These are phyloP conservation scores for Pongo pygmaeus DNA, from an alignment of 2,113 vertebrate genomes.

Conservation along the genomic window DNA sequence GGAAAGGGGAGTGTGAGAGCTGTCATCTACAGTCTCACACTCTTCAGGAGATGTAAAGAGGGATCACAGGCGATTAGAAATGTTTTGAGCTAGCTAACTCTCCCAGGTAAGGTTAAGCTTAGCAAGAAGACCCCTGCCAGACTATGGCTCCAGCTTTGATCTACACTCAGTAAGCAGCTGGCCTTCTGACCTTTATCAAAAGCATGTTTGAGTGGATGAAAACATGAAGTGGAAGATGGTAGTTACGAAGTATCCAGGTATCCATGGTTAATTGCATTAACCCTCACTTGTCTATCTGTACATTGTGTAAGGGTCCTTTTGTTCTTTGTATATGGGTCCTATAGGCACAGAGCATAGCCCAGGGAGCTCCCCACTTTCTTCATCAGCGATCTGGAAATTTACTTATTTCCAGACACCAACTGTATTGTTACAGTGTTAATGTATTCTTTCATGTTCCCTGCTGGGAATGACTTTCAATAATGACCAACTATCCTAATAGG, in stretches of 20 bases:
- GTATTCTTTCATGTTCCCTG: not conserved
- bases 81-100: conserved; percentile 72
- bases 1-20: conserved; percentile 41
- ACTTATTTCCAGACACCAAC: conserved; percentile 21
- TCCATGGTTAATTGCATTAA: conserved; percentile 63
- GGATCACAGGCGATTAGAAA: conserved; percentile 73
- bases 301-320: conserved; percentile 7
- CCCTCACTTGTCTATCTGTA: conserved; percentile 26
- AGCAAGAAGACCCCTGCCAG: conserved; percentile 50
- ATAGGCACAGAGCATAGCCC: conserved; percentile 20
- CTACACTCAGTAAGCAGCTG: conserved; percentile 64
- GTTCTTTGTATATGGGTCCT: conserved; percentile 28
- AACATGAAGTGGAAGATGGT: conserved; percentile 55
- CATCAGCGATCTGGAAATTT: conserved; percentile 1
- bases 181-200: conserved; percentile 73
- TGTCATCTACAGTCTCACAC: conserved; percentile 67
- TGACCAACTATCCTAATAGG: conserved; percentile 32
- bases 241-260: conserved; percentile 71
- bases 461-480: conserved; percentile 27
- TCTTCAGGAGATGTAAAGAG: conserved; percentile 53
- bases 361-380: conserved; percentile 19
- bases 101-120: conserved; percentile 67
- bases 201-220: conserved; percentile 64
- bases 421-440: not conserved
- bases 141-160: conserved; percentile 65